Evolutionary conservation across 2,113 vertebrate species (phyloP), one percentile per base, ranked within the genome.

Genomic region (Columba janthina): DNA sequence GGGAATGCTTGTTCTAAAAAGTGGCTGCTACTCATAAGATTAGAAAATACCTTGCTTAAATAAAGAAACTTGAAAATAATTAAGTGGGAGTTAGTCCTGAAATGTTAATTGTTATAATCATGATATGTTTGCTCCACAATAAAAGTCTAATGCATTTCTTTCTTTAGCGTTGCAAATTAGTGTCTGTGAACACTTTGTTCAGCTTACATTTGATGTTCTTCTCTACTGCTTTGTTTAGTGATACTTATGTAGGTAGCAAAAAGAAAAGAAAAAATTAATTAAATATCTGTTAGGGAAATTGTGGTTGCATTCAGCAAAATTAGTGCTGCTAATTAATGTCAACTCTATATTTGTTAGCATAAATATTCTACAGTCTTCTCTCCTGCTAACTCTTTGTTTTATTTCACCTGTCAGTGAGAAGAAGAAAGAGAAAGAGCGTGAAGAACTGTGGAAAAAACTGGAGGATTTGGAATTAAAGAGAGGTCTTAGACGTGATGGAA

Each of bases 401-500:
- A 34, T 97, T 97, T 96, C 71, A 72, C 97, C 96, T 94, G 92
- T 53, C 95, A 99, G 99, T 96, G 99, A 99, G 98, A 99, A 99
- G 98, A 99, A 99, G 97, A 99, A 99, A 96, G 99, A 99, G 97
- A 99, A 99, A 86, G 99, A 99, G 80, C 98, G 99, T 76, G 99
- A 99, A 98, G 99, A 99, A 97, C 97, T 99, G 89, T 99, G 99
- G 99, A 99, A 99, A 98, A 99, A 99, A 98, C 98, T 99, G 98
- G 99, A 99, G 98, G 99, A 99, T 97, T 98, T 99, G 98, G 99
- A 99, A 98, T 98, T 99, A 98, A 99, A 99, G 98, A 98, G 99
- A 98, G 99, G 99, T 98, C 99, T 99, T 98, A 98, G 98, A 97
- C 99, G 98, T 93, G 99, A 99, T 94, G 99, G 99, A 88, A 99